Base-by-base conservation (phyloP, 1,140 invertebrate species). In the Aleiodes sp. region DNA sequence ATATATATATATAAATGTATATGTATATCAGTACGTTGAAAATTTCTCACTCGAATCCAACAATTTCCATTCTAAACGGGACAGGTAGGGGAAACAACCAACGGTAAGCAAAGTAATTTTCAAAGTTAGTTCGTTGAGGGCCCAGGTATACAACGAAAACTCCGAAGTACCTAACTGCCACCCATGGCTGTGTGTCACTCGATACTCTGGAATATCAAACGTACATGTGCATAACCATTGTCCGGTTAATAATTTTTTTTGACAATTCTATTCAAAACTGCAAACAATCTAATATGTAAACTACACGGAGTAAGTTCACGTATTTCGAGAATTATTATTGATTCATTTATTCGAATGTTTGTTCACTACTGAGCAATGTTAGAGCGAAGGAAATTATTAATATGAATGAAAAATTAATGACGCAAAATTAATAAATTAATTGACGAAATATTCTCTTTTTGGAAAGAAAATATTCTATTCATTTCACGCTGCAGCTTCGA, bases 31-130 rank as follows among this genome's bases (percentile, higher is more conserved):
- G 66, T 60, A 52, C 29, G 46, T 66, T 59, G n/a, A n/a, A 68
- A 62, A 68, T 68, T 68, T 68, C 66, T 46, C 57, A 62, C 43
- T 68, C 57, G 52, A 29, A 63, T 33, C 19, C 60, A 61, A 63
- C 67, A 69, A 69, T 69, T 63, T 69, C 60, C 67, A 69, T 69
- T 69, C 60, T 57, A 69, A 69, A 69, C 43, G 29, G 37, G 28
- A 43, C 67, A 63, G 29, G 24, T 14, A 59, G 28, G 28, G 56
- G 26, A 29, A 31, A 59, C 67, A 69, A 26, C 43, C 63, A 52
- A 56, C 60, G 41, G 67, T 69, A 69, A 69, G 60, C 67, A 69
- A 69, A 69, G 67, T 69, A 43, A 63, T 69, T 69, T 56, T n/a
- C 67, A 69, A 69, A 69, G 67, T 69, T 69, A 69, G 41, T 43